Base-by-base conservation (phyloP, 1,140 invertebrate species). In the Pentalonia nigronervosa region DNA sequence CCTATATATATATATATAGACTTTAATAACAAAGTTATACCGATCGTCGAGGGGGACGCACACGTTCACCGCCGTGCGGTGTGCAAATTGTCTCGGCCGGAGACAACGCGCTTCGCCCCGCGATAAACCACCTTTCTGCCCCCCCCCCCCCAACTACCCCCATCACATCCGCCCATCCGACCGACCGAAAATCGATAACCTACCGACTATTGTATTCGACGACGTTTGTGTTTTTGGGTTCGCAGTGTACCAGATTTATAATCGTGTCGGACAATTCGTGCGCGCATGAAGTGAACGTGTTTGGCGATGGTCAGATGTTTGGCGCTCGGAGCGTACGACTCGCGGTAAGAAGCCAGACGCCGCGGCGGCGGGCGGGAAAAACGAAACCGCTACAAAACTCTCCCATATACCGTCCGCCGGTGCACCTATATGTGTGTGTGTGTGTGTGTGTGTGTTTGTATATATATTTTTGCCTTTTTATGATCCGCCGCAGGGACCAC, bases 221-320 rank as follows among this genome's bases (percentile, higher is more conserved):
- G 30, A 67, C 30, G 30, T 67, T n/a, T 67, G 60, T 67, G 60
- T 76, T 88, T 88, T 90, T 60, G 36, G 23, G 23, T 67, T 67
- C 2, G 53, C 81, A 93, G 91, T 93, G 91, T 56, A 48, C 76
- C 34, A 93, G 81, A 84, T 84, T 93, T 36, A 86, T 93, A 86
- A 93, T 93, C 48, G 48, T 93, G 21, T 11, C 91, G 14, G 91
- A 93, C 81, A 93, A 93, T 50, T 84, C 81, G 34, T 93, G 91
- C 50, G 91, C 91, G 0, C 81, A 86, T 6, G 91, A 93, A 56
- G 76, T 93, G 36, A 93, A 93, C 76, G 81, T 93, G n/a, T 93
- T 93, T 56, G 91, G 91, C 48, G 81, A 93, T 23, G 91, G 91
- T 84, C 91, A 93, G 48, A 41, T 56, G 76, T 93, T 86, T n/a